Base-by-base conservation (phyloP, 2,113 vertebrate genomes). In the Pteronura brasiliensis region DNA sequence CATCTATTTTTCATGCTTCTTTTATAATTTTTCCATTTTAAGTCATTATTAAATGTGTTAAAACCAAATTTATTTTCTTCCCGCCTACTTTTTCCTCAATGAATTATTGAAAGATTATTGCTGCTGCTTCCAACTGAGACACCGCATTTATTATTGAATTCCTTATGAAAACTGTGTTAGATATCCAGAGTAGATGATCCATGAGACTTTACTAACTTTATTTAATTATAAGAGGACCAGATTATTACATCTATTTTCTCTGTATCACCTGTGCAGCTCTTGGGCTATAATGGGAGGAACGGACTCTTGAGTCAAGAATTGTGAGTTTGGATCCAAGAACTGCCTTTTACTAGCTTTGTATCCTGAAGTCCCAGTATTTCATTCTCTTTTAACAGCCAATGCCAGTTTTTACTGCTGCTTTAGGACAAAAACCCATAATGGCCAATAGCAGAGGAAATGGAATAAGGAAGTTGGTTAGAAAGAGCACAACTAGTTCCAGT, bases 91-190 rank as follows among this genome's bases (percentile, higher is more conserved):
- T 94, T 94, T 71, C 27, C 71, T 96, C 84, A 90, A 2, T 93
- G 57, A 98, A 96, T 96, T 98, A 93, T 92, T 96, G 87, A 93
- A 97, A 97, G 71, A 52, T 87, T 39, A 90, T 88, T 96, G 49
- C 87, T 96, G 29, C 80, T 92, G n/a, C 93, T 95, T 96, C 83
- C 87, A 94, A 61, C 69, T 5, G 49, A 97, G 89, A 81, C 10
- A 61, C 18, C n/a, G 1, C 49, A 85, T 96, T 90, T 95, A 92
- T 82, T 88, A 92, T 92, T 87, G 88, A 96, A 90, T 84, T 92
- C 49, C 86, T 72, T 65, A 57, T 63, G 76, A 88, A 72, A 83
- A 57, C 7, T 74, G 17, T 65, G 71, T 88, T 87, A 95, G 57
- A 65, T 44, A 10, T 20, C 14, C 21, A 90, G 63, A 23, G 49